Evolutionary conservation across 2,888 invertebrate species (phyloP).

Genomic region (Ganaspis brasiliensis): DNA sequence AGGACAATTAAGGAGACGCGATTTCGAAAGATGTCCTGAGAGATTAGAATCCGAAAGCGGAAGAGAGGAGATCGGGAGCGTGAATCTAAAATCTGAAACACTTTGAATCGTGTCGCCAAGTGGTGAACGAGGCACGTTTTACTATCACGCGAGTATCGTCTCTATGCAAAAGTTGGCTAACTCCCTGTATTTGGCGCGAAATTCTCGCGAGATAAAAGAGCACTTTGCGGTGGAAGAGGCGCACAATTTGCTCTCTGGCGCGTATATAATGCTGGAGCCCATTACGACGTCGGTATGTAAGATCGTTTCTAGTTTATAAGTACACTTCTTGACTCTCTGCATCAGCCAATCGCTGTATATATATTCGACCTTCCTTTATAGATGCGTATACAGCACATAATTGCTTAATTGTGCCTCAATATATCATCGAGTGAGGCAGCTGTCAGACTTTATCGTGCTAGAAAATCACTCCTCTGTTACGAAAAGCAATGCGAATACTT

Average conservation of each 20-base stretch:
- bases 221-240: neutral
- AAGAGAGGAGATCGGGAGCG: conserved; percentile 57
- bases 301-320: conserved; percentile 10
- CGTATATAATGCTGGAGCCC: conserved; percentile 43
- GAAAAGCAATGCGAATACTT: conserved; percentile 10
- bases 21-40: no score
- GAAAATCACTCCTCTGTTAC: conserved; percentile 38
- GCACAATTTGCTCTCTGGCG: conserved; percentile 47
- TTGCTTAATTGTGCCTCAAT: conserved; percentile 52
- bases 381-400: conserved; percentile 43
- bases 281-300: conserved; percentile 26
- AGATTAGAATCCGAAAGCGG: no score
- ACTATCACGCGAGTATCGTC: conserved; percentile 26
- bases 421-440: conserved; percentile 48
- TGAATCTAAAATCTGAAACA: conserved; percentile 23
- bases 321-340: neutral
- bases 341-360: conserved; percentile 10
- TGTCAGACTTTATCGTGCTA: conserved; percentile 43
- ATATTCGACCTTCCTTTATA: conserved; percentile 42
- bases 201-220: conserved; percentile 23
- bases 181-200: conserved; percentile 21
- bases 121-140: conserved; percentile 14
- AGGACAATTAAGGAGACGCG: no score
- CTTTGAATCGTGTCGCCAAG: conserved; percentile 16
- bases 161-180: conserved; percentile 29